Evolutionary conservation across 2,113 vertebrate species (phyloP), one percentile per base, ranked within the genome.

Genomic region (Anolis carolinensis): DNA sequence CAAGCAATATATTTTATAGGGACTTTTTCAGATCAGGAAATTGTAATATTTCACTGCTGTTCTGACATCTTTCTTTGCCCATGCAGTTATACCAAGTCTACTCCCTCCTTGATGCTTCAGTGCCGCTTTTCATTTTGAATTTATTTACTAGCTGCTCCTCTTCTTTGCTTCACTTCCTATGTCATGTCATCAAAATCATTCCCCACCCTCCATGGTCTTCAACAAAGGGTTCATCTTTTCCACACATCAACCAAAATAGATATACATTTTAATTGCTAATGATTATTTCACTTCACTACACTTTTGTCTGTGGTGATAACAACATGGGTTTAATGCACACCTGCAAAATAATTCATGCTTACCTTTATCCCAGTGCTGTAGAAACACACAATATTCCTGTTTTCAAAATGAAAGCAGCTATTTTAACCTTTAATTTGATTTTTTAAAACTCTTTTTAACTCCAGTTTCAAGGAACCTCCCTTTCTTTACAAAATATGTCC

Each of bases 151-250:
- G 4, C 39, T 25, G 3, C 44, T 68, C 7, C 30, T 32, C 2
- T 50, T 68, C 0, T 68, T 77, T 76, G 59, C 1, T 78, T 92
- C 39, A 70, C 32, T 59, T 74, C 34, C 62, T 80, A 5, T 74
- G 36, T 48, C 13, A 32, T n/a, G 7, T 23, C 52, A 48, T 82
- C 86, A 55, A 76, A 74, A 77, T 87, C 71, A 83, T 7, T 3
- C 73, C 39, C 32, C 23, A 81, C 63, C 73, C 81, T 74, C 52
- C 7, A 44, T 86, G 72, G 27, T 83, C 44, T 39, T 87, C 70
- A 77, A 0, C 27, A 0, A 0, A 50, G 78, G 44, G 55, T 2
- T 30, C 14, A 44, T 7, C 0, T 7, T 25, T 87, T 90, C 76
- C 84, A 92, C 68, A 7, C 5, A 16, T 13, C 3, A 11, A 89